Base-by-base conservation (phyloP, 37 sponge, comb jelly and placozoan species). In the Agelas oroides region DNA sequence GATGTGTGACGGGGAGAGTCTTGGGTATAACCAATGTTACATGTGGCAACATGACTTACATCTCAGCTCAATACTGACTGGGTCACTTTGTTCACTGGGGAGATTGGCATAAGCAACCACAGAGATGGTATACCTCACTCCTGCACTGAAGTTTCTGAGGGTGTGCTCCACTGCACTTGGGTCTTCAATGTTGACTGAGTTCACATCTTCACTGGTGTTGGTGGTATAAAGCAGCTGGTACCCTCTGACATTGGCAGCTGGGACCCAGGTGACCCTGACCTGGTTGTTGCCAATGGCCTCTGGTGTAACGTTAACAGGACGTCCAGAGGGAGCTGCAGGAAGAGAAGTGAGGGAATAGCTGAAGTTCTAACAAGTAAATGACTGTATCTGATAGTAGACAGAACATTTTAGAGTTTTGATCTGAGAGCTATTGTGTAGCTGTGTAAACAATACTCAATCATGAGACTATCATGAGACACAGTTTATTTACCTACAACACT, bases 41-140 rank as follows among this genome's bases (percentile, higher is more conserved):
- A 46, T 46, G 8, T 46, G 46, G 6, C 8, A 5, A 24, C 17
- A 34, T 11, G 20, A 36, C 69, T 71, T 40, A 87, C 88, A 81
- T 41, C 46, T 73, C 17, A 88, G 63, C 0, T 33, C 41, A 23
- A 82, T 60, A 17, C 32, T 37, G 20, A 60, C 59, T 32, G 72
- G 40, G 13, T 17, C 23, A 59, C 83, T 82, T 21, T 23, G 59
- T 28, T 63, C 53, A 59, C 63, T 58, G 27, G 77, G 71, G 28
- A 82, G 41, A 21, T 76, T 77, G 33, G 32, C 56, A 65, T 39
- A 76, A 5, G 77, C 81, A n/a, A 54, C 53, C 27, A 88, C 52
- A 32, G 19, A 39, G 33, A 88, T 30, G 32, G 68, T 74, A 34
- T 88, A 88, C 24, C 19, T 53, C 19, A 59, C 70, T 1, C 70